Evolutionary conservation across 2,888 invertebrate species (phyloP).

Genomic region (Dendrolimus pini): DNA sequence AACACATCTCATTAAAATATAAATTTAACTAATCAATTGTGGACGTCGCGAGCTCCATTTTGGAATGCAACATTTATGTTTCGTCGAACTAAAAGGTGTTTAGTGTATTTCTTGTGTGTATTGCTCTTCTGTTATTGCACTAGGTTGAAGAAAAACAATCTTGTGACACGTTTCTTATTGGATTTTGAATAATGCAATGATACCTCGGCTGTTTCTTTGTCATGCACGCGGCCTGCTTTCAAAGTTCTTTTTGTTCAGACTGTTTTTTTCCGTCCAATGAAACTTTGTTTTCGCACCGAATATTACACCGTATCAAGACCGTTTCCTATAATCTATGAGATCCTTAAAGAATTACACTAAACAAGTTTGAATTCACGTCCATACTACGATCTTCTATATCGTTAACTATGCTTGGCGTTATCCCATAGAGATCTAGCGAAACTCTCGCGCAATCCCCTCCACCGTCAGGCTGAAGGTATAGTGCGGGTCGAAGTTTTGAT

Average conservation of each 20-base stretch:
- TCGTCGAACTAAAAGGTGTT: slow-evolving; percentile 43
- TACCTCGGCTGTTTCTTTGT: neutral
- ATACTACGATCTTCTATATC: too few relatives aligned
- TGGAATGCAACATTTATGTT: neutral
- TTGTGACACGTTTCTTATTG: neutral
- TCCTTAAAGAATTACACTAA: too few relatives aligned
- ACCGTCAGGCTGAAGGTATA: slow-evolving; percentile 18
- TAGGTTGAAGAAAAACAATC: slow-evolving; percentile 1
- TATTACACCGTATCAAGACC: too few relatives aligned
- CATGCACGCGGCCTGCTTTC: neutral
- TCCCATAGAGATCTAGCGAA: neutral
- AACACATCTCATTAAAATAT: slow-evolving; percentile 69
- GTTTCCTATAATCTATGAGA: too few relatives aligned
- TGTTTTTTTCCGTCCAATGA: too few relatives aligned
- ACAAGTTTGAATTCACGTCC: too few relatives aligned
- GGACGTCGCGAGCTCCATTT: slow-evolving; percentile 42
- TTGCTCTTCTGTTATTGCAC: slow-evolving; percentile 4
- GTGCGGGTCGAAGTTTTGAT: slow-evolving; percentile 18
- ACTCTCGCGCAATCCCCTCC: neutral
- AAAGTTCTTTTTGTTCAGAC: too few relatives aligned
- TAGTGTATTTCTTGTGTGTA: slow-evolving; percentile 33
- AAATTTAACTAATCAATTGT: slow-evolving; percentile 68
- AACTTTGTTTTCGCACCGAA: too few relatives aligned
- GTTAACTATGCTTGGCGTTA: too few relatives aligned
- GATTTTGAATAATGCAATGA: neutral